phyloP scores from a whole-genome alignment of 2,888 invertebrate genomes.

The Drosophila melanosoma region DNA sequence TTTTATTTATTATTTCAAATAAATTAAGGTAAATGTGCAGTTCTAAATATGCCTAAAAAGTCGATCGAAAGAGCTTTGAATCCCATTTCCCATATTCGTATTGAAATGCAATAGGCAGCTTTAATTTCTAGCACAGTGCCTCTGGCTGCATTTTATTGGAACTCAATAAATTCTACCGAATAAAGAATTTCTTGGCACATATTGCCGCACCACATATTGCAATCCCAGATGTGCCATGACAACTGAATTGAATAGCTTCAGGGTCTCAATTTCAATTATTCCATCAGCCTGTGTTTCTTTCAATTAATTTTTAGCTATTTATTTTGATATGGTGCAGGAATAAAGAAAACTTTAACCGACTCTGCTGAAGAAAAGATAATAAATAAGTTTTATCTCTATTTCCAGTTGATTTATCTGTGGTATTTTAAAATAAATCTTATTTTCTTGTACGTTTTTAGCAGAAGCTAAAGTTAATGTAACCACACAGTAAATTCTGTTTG shows the following conservation, averaged over 20 bases:
- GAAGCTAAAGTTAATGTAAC: conserved; percentile 8
- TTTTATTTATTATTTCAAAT: not conserved
- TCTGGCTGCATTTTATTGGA: not conserved
- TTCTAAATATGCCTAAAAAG: not conserved
- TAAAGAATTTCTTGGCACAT: not conserved
- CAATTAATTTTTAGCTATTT: not conserved
- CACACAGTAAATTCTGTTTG: conserved; percentile 17
- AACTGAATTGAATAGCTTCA: not conserved
- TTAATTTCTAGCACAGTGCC: not conserved
- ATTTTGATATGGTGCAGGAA: not conserved
- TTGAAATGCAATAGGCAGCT: not conserved
- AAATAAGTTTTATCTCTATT: not conserved
- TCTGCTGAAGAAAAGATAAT: not conserved
- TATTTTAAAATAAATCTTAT: not conserved
- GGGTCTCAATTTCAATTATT: not conserved
- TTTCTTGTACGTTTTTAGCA: not conserved
- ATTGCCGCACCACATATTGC: not conserved
- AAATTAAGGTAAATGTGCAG: not conserved
- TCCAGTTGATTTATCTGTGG: too few relatives aligned
- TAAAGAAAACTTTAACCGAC: not conserved
- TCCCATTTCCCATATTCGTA: not conserved
- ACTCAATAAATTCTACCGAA: not conserved
- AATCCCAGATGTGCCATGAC: not conserved
- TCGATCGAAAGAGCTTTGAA: not conserved
- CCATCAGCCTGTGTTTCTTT: not conserved